Conservation (phyloP, 2,113 vertebrate species). For the Dolichotis patagonum region DNA sequence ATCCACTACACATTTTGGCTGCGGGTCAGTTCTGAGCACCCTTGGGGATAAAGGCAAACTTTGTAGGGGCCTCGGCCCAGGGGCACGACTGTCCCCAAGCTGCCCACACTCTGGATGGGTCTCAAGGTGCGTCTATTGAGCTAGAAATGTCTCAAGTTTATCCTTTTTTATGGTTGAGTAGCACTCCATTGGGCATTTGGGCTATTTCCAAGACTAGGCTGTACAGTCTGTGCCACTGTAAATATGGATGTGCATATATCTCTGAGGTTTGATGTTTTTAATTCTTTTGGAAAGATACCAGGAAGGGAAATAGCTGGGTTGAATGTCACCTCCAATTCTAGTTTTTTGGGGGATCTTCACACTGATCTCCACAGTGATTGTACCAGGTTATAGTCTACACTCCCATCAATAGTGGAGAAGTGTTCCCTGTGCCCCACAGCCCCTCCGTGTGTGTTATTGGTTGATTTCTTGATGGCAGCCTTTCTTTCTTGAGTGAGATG, state of each 20-base stretch:
- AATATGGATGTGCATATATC: background rate
- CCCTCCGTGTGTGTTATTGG: too few relatives aligned
- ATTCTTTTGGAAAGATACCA: background rate
- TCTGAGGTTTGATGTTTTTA: background rate
- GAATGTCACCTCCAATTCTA: background rate
- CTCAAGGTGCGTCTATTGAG: too few relatives aligned
- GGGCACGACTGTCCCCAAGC: background rate
- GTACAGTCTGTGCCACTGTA: background rate
- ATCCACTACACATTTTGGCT: background rate
- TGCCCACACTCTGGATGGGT: background rate
- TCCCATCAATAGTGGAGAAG: background rate
- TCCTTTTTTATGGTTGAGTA: background rate
- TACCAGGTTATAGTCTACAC: background rate
- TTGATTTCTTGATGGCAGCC: background rate
- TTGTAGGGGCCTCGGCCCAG: background rate
- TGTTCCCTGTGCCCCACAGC: background rate
- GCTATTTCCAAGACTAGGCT: background rate
- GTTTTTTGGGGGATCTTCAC: background rate
- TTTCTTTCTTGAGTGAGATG: background rate
- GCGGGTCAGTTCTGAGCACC: slow-evolving; percentile 64
- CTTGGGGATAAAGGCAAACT: background rate
- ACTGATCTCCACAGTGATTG: background rate
- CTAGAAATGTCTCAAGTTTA: too few relatives aligned
- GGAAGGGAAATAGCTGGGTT: background rate
- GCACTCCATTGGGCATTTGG: background rate